A percentile compares a stretch with the other conserved stretches of the same genome.
These are phyloP conservation scores for Boloria euphrosyne DNA, from an alignment of 2,888 invertebrate genomes.

Conservation along the genomic window DNA sequence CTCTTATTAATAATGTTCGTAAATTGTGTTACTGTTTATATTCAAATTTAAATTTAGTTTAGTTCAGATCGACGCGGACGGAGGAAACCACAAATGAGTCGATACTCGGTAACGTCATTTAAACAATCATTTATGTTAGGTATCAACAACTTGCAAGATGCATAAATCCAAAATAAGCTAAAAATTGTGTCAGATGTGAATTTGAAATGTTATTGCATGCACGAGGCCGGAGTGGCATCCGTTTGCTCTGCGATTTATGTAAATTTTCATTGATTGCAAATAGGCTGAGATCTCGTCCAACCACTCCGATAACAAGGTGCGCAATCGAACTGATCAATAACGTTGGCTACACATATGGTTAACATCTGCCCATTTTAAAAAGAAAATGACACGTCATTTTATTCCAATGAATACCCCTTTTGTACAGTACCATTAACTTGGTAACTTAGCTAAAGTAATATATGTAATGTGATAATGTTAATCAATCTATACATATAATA, in stretches of 20 bases:
- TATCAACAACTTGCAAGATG: slow-evolving; percentile 2
- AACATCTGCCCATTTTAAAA: slow-evolving; percentile 36
- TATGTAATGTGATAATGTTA: not conserved
- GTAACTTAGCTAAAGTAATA: slow-evolving; percentile 19
- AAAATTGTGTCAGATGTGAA: slow-evolving; percentile 46
- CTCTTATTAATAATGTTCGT: too few relatives aligned
- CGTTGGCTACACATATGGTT: slow-evolving; percentile 39
- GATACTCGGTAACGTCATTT: slow-evolving; percentile 17
- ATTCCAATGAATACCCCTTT: slow-evolving; percentile 29
- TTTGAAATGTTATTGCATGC: slow-evolving; percentile 56
- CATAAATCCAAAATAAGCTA: slow-evolving; percentile 40
- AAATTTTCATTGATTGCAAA: slow-evolving; percentile 78
- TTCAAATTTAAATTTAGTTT: not conserved
- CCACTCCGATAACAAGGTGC: slow-evolving; percentile 56
- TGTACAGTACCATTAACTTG: slow-evolving; percentile 32
- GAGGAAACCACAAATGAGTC: not conserved
- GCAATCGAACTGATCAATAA: slow-evolving; percentile 48
- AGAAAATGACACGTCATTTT: slow-evolving; percentile 31
- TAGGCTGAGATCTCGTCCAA: slow-evolving; percentile 62
- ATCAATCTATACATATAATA: too few relatives aligned
- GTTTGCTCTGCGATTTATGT: slow-evolving; percentile 64
- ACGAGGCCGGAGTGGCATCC: slow-evolving; percentile 52
- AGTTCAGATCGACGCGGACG: not conserved
- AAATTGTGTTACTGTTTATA: too few relatives aligned
- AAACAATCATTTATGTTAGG: too few relatives aligned